Evolutionary conservation across 1,140 invertebrate genomes (phyloP), one percentile per base, ranked within the genome.

Genomic region (Megalopta genalis): DNA sequence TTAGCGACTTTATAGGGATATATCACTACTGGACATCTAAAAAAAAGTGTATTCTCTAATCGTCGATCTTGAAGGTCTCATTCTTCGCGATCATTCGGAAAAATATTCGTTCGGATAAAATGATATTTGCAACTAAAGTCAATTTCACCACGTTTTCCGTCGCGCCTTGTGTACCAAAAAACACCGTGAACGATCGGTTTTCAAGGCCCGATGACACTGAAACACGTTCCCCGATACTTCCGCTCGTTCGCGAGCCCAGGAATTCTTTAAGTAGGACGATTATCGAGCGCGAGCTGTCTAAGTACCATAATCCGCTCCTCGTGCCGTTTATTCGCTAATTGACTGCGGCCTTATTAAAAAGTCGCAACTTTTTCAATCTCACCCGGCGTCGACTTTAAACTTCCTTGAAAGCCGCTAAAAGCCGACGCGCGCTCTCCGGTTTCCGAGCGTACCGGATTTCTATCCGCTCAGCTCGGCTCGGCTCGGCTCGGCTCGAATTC

Each of bases 271-370:
- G 27, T 9, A 32, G 16, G 14, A 3, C 4, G 25, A 4, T 25
- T 59, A 18, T 18, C 32, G 14, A 65, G n/a, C 16, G 60, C 18
- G 27, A 32, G 27, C 37, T 21, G 3, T 21, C 27, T 60, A 27
- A 60, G 7, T 25, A 18, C n/a, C 12, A 49, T 66, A 46, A 66
- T 23, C 27, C n/a, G 7, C n/a, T 18, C 64, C 23, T 25, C 42
- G 42, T n/a, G 39, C 16, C 23, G 25, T 68, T 57, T 57, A 67
- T 69, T 77, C 46, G 54, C 18, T 59, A 57, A 57, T 57, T 57
- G 54, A 57, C 54, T 8, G 21, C 54, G 54, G 54, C 54, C 54
- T 57, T n/a, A 57, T 59, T 59, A 25, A 59, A 59, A 59, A 25
- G 23, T 25, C 57, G 57, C 57, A 59, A 59, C 57, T 59, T 59